These are phyloP conservation scores for Plagodis pulveraria DNA, from an alignment of 2,888 invertebrate species.

Conservation along the genomic window DNA sequence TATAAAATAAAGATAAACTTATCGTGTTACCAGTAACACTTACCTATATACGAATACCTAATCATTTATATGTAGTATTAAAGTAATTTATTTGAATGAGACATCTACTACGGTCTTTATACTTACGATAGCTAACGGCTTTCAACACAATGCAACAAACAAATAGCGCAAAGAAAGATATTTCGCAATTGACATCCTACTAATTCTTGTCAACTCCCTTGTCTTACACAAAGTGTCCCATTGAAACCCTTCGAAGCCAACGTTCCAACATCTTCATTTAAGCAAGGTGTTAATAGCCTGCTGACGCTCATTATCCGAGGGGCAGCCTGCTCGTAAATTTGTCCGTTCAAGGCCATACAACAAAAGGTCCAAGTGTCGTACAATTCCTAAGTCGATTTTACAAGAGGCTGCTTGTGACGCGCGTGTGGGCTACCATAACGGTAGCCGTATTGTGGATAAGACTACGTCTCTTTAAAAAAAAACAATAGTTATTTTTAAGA, in stretches of 20 bases:
- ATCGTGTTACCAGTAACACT: too few species aligned
- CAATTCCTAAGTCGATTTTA: constrained; percentile 79
- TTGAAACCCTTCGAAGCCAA: constrained; percentile 22
- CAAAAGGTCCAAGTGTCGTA: constrained; percentile 78
- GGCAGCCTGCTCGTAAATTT: constrained; percentile 78
- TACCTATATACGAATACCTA: too few species aligned
- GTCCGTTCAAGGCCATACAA: constrained; percentile 72
- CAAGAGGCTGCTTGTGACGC: constrained; percentile 76
- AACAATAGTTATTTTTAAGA: too few species aligned
- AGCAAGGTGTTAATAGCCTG: constrained; percentile 77
- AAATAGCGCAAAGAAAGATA: not conserved
- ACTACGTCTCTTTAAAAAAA: not conserved
- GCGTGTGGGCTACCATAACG: constrained; percentile 74
- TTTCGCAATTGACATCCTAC: not conserved
- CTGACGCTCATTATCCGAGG: constrained; percentile 72
- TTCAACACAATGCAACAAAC: too few species aligned
- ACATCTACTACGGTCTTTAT: too few species aligned
- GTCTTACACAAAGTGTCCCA: constrained; percentile 14
- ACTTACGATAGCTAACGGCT: too few species aligned
- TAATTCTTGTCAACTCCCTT: constrained; percentile 6
- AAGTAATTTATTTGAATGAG: too few species aligned
- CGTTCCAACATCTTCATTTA: constrained; percentile 70
- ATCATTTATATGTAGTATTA: too few species aligned
- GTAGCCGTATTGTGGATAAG: constrained; percentile 52
- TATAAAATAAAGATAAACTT: too few species aligned